Evolutionary conservation across 1,140 invertebrate species (phyloP).

Genomic region (Meloidogyne exigua): DNA sequence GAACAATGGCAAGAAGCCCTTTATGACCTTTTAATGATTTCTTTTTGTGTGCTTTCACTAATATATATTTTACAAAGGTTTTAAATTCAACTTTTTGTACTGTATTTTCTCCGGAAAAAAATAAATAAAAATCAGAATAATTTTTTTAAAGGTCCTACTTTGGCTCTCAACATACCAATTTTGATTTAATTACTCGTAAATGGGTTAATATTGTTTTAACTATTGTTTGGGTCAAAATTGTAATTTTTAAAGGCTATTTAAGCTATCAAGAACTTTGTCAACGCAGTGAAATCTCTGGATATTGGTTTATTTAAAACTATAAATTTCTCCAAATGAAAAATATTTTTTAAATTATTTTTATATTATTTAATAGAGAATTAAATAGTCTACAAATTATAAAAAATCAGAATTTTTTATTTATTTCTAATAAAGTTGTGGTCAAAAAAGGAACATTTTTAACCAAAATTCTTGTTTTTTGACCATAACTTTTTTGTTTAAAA

Average conservation of each 20-base stretch:
- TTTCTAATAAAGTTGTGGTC: too few species aligned
- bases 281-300: constrained; percentile 59
- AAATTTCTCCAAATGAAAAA: not conserved
- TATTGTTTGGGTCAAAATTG: constrained; percentile 63
- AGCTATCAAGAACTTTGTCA: constrained; percentile 62
- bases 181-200: constrained; percentile 56
- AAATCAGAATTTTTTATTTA: too few species aligned
- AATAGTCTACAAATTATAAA: too few species aligned
- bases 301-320: constrained; percentile 42
- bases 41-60: constrained; percentile 52
- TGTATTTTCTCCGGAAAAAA: constrained; percentile 1
- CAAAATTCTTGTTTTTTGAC: too few species aligned
- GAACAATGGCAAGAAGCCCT: constrained; percentile 56
- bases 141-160: constrained; percentile 47
- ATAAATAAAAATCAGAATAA: not conserved
- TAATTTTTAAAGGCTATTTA: constrained; percentile 62
- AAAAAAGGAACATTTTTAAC: too few species aligned
- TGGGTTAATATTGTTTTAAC: constrained; percentile 58
- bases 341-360: too few species aligned
- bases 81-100: not conserved
- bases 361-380: too few species aligned
- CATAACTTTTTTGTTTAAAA: too few species aligned
- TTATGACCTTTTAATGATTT: constrained; percentile 57
- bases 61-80: constrained; percentile 57
- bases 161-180: constrained; percentile 52